These are phyloP conservation scores for Nasonia longicornis DNA, from an alignment of 1,140 invertebrate genomes.

Conservation along the genomic window DNA sequence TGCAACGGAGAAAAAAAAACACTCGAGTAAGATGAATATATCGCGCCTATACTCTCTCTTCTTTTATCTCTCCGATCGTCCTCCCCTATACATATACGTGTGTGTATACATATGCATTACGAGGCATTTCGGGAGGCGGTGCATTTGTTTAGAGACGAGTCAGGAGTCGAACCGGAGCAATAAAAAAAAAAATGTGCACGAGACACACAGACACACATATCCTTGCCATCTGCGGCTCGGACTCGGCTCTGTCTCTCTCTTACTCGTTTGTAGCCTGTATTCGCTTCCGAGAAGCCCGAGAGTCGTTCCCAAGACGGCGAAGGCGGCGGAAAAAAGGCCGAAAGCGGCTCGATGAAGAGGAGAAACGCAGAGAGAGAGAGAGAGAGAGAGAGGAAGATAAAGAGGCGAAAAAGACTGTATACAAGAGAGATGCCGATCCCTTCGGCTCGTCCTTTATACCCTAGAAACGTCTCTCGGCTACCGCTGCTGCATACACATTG, in stretches of 20 bases:
- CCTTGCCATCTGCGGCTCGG: conserved; percentile 16
- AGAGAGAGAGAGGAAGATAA: conserved; percentile 10
- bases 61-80: background rate
- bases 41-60: background rate
- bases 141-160: conserved; percentile 7
- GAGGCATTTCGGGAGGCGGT: background rate
- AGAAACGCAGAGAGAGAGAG: conserved; percentile 17
- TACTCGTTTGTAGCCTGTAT: conserved; percentile 30
- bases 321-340: background rate
- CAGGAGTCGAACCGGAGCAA: background rate
- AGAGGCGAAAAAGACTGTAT: background rate
- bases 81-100: background rate
- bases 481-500: too few species aligned
- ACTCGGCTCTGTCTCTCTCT: background rate
- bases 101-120: conserved; percentile 36
- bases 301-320: conserved; percentile 24
- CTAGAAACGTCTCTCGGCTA: too few species aligned
- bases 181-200: background rate
- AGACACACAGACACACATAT: background rate
- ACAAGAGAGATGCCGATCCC: conserved; percentile 5
- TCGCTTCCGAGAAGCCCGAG: conserved; percentile 33
- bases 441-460: background rate
- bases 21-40: background rate
- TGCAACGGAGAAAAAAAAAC: background rate
- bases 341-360: background rate